Evolutionary conservation across 2,888 invertebrate species (phyloP).

Genomic region (Agriopis leucophaearia): DNA sequence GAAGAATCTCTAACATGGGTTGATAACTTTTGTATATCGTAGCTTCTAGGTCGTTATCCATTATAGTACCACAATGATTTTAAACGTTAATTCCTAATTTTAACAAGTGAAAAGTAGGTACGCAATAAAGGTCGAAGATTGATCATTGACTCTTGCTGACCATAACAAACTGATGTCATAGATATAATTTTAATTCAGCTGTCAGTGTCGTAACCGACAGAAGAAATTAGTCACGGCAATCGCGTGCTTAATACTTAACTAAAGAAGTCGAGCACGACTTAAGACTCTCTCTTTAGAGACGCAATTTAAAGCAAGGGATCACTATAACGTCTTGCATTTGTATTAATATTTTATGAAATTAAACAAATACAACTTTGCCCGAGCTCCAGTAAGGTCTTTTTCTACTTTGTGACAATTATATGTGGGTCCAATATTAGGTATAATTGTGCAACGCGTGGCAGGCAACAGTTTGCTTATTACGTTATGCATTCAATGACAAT

Average conservation of each 20-base stretch:
- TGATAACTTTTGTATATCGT: background rate
- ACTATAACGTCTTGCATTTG: slow-evolving; percentile 2
- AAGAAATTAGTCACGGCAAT: slow-evolving; percentile 32
- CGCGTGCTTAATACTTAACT: slow-evolving; percentile 8
- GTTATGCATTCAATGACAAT: slow-evolving; percentile 41
- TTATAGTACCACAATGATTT: background rate
- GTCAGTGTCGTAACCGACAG: slow-evolving; percentile 38
- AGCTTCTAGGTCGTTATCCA: background rate
- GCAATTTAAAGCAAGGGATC: slow-evolving; percentile 3
- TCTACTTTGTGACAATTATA: slow-evolving; percentile 1
- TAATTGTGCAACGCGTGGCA: slow-evolving; percentile 22
- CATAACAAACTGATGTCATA: slow-evolving; percentile 40
- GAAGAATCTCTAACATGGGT: no score
- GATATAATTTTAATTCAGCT: slow-evolving; percentile 36
- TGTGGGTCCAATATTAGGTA: slow-evolving; percentile 17
- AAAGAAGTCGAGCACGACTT: slow-evolving; percentile 11
- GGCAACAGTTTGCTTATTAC: slow-evolving; percentile 36
- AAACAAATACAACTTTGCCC: background rate
- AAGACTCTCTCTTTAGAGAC: slow-evolving; percentile 18
- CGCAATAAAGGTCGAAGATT: slow-evolving; percentile 39
- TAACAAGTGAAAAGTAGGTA: slow-evolving; percentile 18
- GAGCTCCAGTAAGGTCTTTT: background rate
- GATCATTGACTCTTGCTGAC: slow-evolving; percentile 31
- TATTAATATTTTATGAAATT: background rate
- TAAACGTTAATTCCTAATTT: background rate